Evolutionary conservation across 2,797 vertebrate species (phyloP).

Genomic region (Spinibarbus caldwelli): DNA sequence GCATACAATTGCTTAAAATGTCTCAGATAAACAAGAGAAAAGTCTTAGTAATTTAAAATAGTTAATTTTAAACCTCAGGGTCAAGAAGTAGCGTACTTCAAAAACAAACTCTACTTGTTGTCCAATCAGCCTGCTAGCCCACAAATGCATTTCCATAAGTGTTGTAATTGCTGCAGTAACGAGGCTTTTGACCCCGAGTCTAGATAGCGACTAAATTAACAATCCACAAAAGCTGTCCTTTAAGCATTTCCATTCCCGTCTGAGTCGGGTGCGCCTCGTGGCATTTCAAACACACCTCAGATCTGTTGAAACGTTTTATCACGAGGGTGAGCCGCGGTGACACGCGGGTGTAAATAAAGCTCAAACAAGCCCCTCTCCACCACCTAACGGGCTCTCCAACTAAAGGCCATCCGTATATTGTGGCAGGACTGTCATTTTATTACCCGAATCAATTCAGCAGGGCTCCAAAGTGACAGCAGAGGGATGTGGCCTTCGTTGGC

Average conservation of each 20-base stretch:
- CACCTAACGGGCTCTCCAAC: constrained; percentile 83
- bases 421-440: constrained; percentile 87
- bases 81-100: constrained; percentile 24
- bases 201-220: constrained; percentile 64
- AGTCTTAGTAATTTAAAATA: constrained; percentile 30
- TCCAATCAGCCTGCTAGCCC: background rate
- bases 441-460: constrained; percentile 88
- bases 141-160: constrained; percentile 45
- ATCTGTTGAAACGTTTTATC: constrained; percentile 76
- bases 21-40: constrained; percentile 53
- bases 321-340: constrained; percentile 72
- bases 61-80: constrained; percentile 40
- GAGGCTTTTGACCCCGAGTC: constrained; percentile 68
- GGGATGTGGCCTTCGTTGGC: constrained; percentile 82
- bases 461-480: constrained; percentile 77
- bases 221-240: constrained; percentile 70
- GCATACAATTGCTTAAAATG: constrained; percentile 2
- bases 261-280: constrained; percentile 69
- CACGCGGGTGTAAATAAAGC: constrained; percentile 86
- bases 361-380: constrained; percentile 86
- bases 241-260: constrained; percentile 61
- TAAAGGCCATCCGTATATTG: constrained; percentile 87
- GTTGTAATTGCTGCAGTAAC: constrained; percentile 64
- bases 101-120: constrained; percentile 9
- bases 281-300: constrained; percentile 76